Percentiles rank a stretch among this genome's conserved stretches.
Conservation (phyloP, 2,888 invertebrate species). For the Eilema depressum region DNA sequence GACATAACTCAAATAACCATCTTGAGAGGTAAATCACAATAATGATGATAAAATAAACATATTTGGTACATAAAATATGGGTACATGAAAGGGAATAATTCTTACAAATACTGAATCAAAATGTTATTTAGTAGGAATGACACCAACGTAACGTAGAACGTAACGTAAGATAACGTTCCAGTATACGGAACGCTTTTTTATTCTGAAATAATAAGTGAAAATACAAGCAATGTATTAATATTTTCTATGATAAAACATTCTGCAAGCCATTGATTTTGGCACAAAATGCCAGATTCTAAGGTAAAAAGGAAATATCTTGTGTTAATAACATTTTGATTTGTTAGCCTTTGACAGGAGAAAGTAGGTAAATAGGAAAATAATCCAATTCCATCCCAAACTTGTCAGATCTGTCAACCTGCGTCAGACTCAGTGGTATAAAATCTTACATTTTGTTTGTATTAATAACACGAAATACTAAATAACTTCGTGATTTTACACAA, state of each 20-base stretch:
- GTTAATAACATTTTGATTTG: too few species aligned
- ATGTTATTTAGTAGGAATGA: not conserved
- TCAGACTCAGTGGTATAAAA: conserved; percentile 69
- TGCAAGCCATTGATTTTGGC: not conserved
- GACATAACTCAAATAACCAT: not conserved
- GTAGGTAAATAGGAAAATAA: conserved; percentile 3
- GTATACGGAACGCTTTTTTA: too few species aligned
- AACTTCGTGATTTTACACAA: conserved; percentile 15
- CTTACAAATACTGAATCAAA: not conserved
- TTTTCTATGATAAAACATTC: too few species aligned
- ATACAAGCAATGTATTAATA: too few species aligned
- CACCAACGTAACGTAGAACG: not conserved
- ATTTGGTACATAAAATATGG: not conserved
- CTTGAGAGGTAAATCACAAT: not conserved
- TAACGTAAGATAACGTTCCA: not conserved
- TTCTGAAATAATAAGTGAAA: too few species aligned
- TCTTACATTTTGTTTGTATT: conserved; percentile 49
- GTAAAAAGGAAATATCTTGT: not conserved
- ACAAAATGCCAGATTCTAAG: not conserved
- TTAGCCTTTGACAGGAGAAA: conserved; percentile 3
- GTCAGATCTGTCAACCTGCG: conserved; percentile 43
- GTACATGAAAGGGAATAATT: not conserved
- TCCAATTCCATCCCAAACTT: too few species aligned
- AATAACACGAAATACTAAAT: conserved; percentile 8
- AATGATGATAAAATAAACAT: not conserved